A percentile compares a stretch with the other conserved stretches of the same genome.
These are phyloP conservation scores for Proteles cristata DNA, from an alignment of 2,113 vertebrate genomes.

Conservation along the genomic window DNA sequence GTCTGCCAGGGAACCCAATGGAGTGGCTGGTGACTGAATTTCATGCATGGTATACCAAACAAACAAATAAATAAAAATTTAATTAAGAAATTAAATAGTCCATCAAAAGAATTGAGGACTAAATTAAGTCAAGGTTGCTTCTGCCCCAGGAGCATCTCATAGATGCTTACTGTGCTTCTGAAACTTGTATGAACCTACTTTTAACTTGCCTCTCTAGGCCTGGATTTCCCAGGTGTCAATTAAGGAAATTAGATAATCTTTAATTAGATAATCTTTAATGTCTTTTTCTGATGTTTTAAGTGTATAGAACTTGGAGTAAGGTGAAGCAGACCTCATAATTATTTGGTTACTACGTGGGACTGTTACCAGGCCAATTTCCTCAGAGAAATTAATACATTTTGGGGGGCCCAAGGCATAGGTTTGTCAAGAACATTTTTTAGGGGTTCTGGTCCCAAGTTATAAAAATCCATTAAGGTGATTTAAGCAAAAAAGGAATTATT, in stretches of 20 bases:
- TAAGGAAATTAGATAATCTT: neutral
- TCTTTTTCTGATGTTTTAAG: neutral
- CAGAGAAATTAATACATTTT: neutral
- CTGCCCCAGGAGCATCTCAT: neutral
- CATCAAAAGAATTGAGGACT: neutral
- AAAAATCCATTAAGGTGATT: neutral
- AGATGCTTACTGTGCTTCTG: neutral
- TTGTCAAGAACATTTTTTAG: neutral
- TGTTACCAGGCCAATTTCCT: neutral
- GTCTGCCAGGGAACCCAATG: neutral
- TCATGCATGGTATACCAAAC: neutral
- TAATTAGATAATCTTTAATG: neutral
- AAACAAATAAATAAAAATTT: slow-evolving; percentile 40
- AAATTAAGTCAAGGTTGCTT: neutral
- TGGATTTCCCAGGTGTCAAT: neutral
- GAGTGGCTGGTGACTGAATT: neutral
- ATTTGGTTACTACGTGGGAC: neutral
- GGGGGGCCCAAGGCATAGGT: neutral
- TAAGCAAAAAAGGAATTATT: neutral
- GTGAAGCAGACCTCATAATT: neutral
- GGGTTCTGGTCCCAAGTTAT: neutral
- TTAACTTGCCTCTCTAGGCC: neutral
- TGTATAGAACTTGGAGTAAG: neutral
- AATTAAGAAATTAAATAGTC: slow-evolving; percentile 41
- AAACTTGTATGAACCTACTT: neutral